phyloP scores from a whole-genome alignment of 1,140 invertebrate genomes.

The Drosophila melanica region DNA sequence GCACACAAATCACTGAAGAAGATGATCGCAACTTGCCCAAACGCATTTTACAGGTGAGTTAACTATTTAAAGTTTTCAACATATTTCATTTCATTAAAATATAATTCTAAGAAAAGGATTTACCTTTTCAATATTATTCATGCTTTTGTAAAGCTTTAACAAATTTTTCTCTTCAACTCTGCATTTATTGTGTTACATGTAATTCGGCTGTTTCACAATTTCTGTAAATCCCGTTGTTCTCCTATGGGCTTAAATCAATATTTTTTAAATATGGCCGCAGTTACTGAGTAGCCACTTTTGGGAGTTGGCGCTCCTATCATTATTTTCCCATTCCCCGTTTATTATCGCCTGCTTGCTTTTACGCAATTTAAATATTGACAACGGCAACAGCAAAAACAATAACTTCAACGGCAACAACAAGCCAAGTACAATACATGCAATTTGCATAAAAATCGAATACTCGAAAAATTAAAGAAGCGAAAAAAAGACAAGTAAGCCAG shows the following conservation, averaged over 20 bases:
- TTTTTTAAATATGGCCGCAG: slow-evolving; percentile 21
- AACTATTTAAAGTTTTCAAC: not conserved
- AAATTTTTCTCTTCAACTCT: too few relatives aligned
- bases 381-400: slow-evolving; percentile 23
- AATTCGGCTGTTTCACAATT: not conserved
- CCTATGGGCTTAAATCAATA: slow-evolving; percentile 17
- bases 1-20: slow-evolving; percentile 88
- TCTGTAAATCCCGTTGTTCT: not conserved
- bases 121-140: too few relatives aligned
- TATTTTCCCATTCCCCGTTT: slow-evolving; percentile 43
- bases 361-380: slow-evolving; percentile 72
- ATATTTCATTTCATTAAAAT: too few relatives aligned
- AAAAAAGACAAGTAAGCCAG: slow-evolving; percentile 18
- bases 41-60: slow-evolving; percentile 86
- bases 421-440: slow-evolving; percentile 55
- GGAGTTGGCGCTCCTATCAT: slow-evolving; percentile 21
- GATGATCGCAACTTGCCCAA: slow-evolving; percentile 88
- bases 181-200: slow-evolving; percentile 24
- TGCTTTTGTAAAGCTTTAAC: too few relatives aligned
- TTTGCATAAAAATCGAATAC: slow-evolving; percentile 73
- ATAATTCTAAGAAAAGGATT: too few relatives aligned
- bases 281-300: slow-evolving; percentile 7
- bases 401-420: slow-evolving; percentile 22
- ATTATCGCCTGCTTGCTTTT: slow-evolving; percentile 51
- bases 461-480: slow-evolving; percentile 33